Evolutionary conservation across 2,113 vertebrate genomes (phyloP).

Genomic region (Pyrgilauda ruficollis): DNA sequence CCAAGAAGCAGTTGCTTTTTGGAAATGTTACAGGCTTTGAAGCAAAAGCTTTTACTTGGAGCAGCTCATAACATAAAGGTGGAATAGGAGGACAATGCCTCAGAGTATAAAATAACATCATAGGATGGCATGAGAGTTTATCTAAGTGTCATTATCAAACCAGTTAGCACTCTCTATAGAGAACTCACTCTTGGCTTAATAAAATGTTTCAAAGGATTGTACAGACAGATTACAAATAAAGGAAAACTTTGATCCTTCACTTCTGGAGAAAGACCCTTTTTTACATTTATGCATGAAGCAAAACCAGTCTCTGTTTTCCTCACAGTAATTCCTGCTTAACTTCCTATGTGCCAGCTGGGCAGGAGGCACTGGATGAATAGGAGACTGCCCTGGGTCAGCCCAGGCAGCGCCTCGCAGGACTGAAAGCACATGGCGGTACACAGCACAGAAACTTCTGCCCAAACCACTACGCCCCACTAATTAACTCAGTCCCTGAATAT

Average conservation of each 20-base stretch:
- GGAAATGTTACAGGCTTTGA: not conserved
- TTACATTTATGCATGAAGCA: not conserved
- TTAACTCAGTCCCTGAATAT: not conserved
- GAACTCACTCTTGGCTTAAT: not conserved
- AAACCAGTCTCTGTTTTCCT: not conserved
- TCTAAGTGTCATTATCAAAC: not conserved
- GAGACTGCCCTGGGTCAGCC: not conserved
- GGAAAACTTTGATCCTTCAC: not conserved
- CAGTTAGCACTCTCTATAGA: not conserved
- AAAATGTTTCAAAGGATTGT: not conserved
- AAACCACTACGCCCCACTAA: not conserved
- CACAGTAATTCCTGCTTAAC: not conserved
- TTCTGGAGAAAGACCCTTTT: not conserved
- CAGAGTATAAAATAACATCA: not conserved
- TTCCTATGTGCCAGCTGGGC: not conserved
- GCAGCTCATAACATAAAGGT: not conserved
- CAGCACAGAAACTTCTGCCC: not conserved
- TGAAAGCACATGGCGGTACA: accelerated
- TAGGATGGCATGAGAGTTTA: not conserved
- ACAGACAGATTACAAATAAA: not conserved
- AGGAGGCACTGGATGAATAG: not conserved
- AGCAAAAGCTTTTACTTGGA: not conserved
- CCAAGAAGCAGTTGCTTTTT: not conserved
- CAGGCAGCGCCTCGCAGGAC: not conserved
- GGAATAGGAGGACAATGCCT: not conserved